Conservation (phyloP, 2,113 vertebrate genomes). For the Gopherus flavomarginatus region DNA sequence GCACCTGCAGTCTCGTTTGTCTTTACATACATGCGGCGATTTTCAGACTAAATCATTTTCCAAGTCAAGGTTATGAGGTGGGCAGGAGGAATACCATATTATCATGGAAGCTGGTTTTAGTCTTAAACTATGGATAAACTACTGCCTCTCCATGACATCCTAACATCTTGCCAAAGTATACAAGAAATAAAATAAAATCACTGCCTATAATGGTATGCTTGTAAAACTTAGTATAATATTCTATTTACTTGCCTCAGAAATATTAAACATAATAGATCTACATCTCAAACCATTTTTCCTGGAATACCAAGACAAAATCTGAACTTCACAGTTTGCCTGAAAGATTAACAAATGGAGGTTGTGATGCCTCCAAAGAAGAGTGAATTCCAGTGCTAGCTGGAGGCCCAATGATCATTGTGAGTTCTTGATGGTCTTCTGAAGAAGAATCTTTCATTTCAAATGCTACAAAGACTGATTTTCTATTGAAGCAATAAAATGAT, state of each 20-base stretch:
- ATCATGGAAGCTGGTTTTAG: neutral
- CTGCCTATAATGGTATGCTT: neutral
- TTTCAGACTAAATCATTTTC: constrained; percentile 21
- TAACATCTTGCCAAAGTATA: constrained; percentile 32
- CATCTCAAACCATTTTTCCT: constrained; percentile 7
- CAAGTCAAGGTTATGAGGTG: constrained; percentile 1
- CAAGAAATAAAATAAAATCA: constrained; percentile 24
- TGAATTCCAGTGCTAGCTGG: neutral
- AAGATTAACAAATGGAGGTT: neutral
- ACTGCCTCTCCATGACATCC: constrained; percentile 1
- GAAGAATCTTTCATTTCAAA: neutral
- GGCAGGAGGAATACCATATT: constrained; percentile 29
- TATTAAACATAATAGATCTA: neutral
- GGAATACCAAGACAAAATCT: neutral
- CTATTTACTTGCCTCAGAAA: constrained; percentile 1
- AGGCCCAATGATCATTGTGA: neutral
- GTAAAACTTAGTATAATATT: constrained; percentile 9
- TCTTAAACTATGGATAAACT: constrained; percentile 12
- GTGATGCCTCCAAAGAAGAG: neutral
- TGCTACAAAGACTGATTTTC: neutral
- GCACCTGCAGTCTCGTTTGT: neutral
- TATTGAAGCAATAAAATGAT: neutral
- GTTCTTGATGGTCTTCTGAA: constrained; percentile 15
- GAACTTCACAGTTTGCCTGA: neutral
- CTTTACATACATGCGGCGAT: constrained; percentile 42